Base-by-base conservation (phyloP, 2,797 vertebrate genomes). In the Synaphobranchus kaupii region DNA sequence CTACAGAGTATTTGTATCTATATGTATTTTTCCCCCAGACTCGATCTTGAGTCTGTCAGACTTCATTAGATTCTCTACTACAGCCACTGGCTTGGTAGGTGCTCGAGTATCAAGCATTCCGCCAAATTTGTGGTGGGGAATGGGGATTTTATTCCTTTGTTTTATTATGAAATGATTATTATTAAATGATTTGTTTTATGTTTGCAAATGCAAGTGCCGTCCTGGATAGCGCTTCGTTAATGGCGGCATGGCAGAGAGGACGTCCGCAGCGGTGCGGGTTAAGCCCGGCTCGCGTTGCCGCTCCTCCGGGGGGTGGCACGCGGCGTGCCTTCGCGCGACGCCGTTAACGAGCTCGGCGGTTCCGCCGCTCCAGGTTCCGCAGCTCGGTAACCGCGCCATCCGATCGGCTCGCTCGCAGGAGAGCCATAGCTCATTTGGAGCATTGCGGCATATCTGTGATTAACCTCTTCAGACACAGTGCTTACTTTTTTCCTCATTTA, bases 11-110 rank as follows among this genome's bases (percentile, higher is more conserved):
- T 96, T 92, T 94, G 48, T 10, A 92, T 95, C 93, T 76, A 76
- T 76, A 76, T 20, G 13, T 76, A 90, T 25, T 92, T 95, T 95
- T 94, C 92, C 91, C 93, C 87, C 90, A 88, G 90, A 90, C 93
- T 95, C 93, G 95, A 94, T 96, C 94, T 96, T 95, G 92, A 92
- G 92, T 90, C 94, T 94, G 95, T 94, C 96, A 93, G 91, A 93
- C 92, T 90, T 92, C 93, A 96, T 95, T 96, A 95, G 89, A 89
- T 92, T 93, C 90, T 91, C 82, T 88, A 92, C 83, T 86, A 89
- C 92, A 90, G 87, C 93, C 89, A 89, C 89, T 88, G 85, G 86
- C 90, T 39, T 89, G 88, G 13, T 10, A 9, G 86, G 87, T 80
- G 83, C 76, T 78, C 83, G 60, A 90, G 90, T 91, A 90, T 92